Evolutionary conservation across 2,113 vertebrate species (phyloP).

Genomic region (Anguilla japonica): DNA sequence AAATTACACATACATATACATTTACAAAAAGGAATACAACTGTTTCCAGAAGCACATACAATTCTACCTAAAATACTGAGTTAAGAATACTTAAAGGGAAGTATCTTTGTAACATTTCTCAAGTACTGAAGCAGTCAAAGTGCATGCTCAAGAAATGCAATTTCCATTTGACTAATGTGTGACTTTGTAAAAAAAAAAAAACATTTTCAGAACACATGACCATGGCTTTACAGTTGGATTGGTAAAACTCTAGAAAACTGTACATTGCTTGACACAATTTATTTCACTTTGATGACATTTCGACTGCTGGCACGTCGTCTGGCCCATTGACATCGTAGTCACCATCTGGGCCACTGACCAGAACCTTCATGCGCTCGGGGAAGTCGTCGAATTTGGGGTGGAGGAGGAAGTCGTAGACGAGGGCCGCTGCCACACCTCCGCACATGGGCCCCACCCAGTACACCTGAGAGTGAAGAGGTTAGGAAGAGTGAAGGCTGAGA

Average conservation of each 20-base stretch:
- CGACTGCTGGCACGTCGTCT: slow-evolving; percentile 58
- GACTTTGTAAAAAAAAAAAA: slow-evolving; percentile 20
- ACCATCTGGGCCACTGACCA: slow-evolving; percentile 80
- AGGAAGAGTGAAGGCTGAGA: not conserved
- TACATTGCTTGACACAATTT: slow-evolving; percentile 14
- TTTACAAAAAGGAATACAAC: slow-evolving; percentile 43
- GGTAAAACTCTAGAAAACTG: slow-evolving; percentile 41
- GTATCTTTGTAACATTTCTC: slow-evolving; percentile 20
- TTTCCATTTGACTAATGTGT: slow-evolving; percentile 23
- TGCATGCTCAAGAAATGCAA: slow-evolving; percentile 32
- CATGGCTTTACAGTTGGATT: slow-evolving; percentile 49
- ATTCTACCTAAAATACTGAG: slow-evolving; percentile 63
- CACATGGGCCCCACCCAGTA: slow-evolving; percentile 79
- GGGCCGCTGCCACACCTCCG: slow-evolving; percentile 60
- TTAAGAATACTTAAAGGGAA: slow-evolving; percentile 28
- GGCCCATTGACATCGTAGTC: slow-evolving; percentile 74
- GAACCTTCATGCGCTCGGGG: slow-evolving; percentile 74
- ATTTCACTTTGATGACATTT: slow-evolving; percentile 69
- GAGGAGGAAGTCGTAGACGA: slow-evolving; percentile 78
- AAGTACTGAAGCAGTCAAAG: slow-evolving; percentile 16
- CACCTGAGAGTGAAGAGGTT: slow-evolving; percentile 56
- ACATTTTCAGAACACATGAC: slow-evolving; percentile 3
- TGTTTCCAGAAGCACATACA: slow-evolving; percentile 50
- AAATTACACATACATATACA: slow-evolving; percentile 46
- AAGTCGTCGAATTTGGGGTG: slow-evolving; percentile 68